These are phyloP conservation scores for Apamea sordens DNA, from an alignment of 2,888 invertebrate species.

Conservation along the genomic window DNA sequence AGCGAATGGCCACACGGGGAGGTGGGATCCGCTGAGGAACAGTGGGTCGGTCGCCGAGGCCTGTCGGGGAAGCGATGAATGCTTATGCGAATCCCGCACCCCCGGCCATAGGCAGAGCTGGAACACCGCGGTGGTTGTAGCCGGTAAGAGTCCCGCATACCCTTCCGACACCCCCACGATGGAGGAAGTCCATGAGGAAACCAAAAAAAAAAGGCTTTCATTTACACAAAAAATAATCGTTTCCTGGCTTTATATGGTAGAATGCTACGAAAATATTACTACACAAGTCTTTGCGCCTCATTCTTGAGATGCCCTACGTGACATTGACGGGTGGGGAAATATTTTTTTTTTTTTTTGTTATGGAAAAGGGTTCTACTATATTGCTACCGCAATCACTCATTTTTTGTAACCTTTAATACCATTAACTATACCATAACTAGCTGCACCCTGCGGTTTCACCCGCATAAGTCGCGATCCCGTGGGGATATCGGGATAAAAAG, in stretches of 20 bases:
- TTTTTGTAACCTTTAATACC: neutral
- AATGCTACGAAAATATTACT: neutral
- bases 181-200: no score
- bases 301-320: neutral
- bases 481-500: neutral
- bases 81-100: no score
- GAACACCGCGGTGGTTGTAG: no score
- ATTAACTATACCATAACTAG: neutral
- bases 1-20: no score
- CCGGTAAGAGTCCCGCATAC: no score
- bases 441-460: neutral
- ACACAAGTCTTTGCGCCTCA: neutral
- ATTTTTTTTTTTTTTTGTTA: conserved; percentile 4
- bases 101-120: no score
- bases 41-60: no score
- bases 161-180: no score
- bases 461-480: no score
- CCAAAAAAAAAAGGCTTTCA: no score
- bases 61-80: no score
- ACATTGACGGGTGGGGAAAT: neutral
- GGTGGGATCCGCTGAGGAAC: no score
- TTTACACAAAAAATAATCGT: neutral
- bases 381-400: neutral
- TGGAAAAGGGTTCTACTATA: neutral
- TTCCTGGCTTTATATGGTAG: neutral